Percentiles rank a stretch among this genome's conserved stretches.
These are phyloP conservation scores for Omphaloscelis lunosa DNA, from an alignment of 2,888 invertebrate species.

Conservation along the genomic window DNA sequence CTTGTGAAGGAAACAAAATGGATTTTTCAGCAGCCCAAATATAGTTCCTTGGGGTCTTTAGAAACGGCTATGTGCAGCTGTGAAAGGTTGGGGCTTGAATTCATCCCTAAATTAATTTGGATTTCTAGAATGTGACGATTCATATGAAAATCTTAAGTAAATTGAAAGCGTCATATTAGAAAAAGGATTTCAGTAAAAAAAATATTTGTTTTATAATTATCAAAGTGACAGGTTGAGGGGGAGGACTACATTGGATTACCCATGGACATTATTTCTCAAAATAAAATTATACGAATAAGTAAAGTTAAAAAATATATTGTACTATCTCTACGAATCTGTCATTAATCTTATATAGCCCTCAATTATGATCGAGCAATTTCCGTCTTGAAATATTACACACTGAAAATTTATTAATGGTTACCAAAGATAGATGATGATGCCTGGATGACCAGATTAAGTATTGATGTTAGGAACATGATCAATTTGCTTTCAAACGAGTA, in stretches of 20 bases:
- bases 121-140: background rate
- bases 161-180: background rate
- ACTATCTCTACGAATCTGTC: conserved; percentile 29
- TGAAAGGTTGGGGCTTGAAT: rapidly evolving
- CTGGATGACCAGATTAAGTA: conserved; percentile 50
- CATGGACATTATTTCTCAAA: conserved; percentile 6
- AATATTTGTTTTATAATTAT: background rate
- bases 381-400: conserved; percentile 43
- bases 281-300: background rate
- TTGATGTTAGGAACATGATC: conserved; percentile 26
- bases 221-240: background rate
- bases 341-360: conserved; percentile 32
- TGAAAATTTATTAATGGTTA: conserved; percentile 53
- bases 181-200: background rate
- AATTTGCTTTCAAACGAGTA: conserved; percentile 36
- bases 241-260: background rate
- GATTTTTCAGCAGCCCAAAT: background rate
- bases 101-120: background rate
- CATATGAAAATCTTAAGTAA: background rate
- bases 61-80: background rate
- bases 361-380: conserved; percentile 54
- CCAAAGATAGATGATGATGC: conserved; percentile 54
- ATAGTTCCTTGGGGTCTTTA: background rate
- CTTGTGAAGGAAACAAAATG: background rate
- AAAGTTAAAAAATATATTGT: background rate